These are phyloP conservation scores for Acanthochromis polyacanthus DNA, from an alignment of 2,113 vertebrate genomes.

Conservation along the genomic window DNA sequence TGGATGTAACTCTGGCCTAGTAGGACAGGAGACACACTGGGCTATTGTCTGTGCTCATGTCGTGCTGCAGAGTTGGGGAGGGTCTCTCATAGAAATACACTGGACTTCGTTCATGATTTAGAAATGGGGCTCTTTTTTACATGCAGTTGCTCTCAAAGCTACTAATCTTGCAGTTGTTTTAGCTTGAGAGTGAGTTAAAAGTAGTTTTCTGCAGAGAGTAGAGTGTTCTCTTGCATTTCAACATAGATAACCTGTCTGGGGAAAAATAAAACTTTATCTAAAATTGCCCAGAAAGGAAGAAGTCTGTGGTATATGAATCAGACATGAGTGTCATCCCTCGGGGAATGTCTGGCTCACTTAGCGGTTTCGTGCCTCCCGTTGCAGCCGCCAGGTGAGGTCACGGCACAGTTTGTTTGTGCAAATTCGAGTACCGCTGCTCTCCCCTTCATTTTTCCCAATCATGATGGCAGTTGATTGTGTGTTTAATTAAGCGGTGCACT, in stretches of 20 bases:
- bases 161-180: too few relatives aligned
- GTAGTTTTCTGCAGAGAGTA: too few relatives aligned
- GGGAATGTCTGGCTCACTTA: conserved; percentile 20
- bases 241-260: not conserved
- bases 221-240: not conserved
- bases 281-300: not conserved
- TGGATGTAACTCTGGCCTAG: conserved; percentile 55
- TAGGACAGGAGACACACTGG: conserved; percentile 40
- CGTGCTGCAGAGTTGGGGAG: conserved; percentile 44
- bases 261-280: not conserved
- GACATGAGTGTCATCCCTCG: conserved; percentile 45
- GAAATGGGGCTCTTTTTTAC: too few relatives aligned
- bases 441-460: not conserved
- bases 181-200: not conserved
- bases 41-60: conserved; percentile 68
- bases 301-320: conserved; percentile 47
- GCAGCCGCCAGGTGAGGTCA: conserved; percentile 22
- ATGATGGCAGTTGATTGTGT: conserved; percentile 9
- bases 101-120: too few relatives aligned
- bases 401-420: not conserved
- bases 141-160: not conserved
- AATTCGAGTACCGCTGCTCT: too few relatives aligned
- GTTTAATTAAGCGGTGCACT: not conserved
- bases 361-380: conserved; percentile 15
- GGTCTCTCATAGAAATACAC: conserved; percentile 1